Evolutionary conservation across 2,113 vertebrate genomes (phyloP), one percentile per base, ranked within the genome.

Genomic region (Axis porcinus): DNA sequence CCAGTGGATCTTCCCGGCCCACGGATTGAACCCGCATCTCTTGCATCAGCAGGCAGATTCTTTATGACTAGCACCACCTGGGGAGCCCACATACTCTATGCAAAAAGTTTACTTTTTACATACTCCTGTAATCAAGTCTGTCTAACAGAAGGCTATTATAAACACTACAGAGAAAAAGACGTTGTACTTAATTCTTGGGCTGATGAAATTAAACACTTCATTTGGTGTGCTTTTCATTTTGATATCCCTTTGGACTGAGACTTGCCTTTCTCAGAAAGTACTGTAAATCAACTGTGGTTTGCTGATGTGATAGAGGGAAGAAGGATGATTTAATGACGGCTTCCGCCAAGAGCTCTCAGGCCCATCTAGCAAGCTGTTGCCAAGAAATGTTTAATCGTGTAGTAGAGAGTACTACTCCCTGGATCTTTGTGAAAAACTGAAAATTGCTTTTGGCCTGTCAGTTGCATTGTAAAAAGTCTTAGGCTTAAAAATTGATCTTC

Each of bases 131-230:
- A 90, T 55, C 79, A 81, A 82, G 64, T 85, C 43, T 62, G 58
- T 84, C 78, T 62, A 83, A 70, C 40, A 96, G 85, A 94, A 86
- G 36, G 55, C 14, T 87, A n/a, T 86, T 85, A 76, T 28, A 19
- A 92, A 3, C 76, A 60, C 94, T 47, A 70, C 70, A 76, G 64
- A 95, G 52, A 70, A 88, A 85, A 82, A 86, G 50, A 30, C 36
- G 43, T 94, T 93, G 85, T 97, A 87, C 25, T 95, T 96, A 96
- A 95, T 82, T 47, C 23, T 97, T n/a, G 19, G 52, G 10, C 43
- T 97, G 92, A 97, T 95, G 62, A 95, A 97, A 97, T 97, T 95
- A 97, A 95, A 97, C 81, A 92, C 76, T 96, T 98, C 81, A 95
- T 86, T 96, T 97, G 83, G 30, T 64, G 57, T 87, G 60, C 89